Conservation (phyloP, 1,140 invertebrate genomes). For the Manduca sexta region DNA sequence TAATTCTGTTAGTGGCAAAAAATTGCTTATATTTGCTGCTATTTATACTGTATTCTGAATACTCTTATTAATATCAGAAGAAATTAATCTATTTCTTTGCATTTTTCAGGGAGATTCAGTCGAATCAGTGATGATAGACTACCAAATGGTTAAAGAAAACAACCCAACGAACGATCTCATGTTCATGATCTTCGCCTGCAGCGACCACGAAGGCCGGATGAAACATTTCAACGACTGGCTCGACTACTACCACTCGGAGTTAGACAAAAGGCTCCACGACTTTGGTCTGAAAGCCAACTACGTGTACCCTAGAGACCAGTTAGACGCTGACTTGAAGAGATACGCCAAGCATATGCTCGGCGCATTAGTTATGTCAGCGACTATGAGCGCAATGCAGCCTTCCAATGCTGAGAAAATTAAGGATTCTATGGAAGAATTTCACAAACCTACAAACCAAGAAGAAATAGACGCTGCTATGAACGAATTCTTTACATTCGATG, state of each 20-base stretch:
- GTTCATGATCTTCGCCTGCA: conserved; percentile 22
- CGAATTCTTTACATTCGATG: no score
- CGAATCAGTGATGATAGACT: conserved; percentile 1
- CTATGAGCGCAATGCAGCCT: no score
- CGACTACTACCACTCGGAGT: conserved; percentile 15
- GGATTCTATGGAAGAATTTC: no score
- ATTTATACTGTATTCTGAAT: no score
- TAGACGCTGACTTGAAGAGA: conserved; percentile 19
- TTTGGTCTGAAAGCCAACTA: conserved; percentile 11
- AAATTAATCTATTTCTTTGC: no score
- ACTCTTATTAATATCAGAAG: no score
- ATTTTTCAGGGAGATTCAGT: neutral
- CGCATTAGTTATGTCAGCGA: neutral
- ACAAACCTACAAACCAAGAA: no score
- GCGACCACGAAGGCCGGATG: conserved; percentile 13
- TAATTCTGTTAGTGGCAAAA: no score
- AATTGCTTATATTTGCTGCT: no score
- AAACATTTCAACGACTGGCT: conserved; percentile 21
- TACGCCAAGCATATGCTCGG: conserved; percentile 8
- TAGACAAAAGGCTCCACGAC: conserved; percentile 12
- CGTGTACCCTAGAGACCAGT: conserved; percentile 19
- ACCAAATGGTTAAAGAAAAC: neutral
- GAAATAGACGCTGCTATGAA: no score
- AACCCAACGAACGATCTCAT: conserved; percentile 16
- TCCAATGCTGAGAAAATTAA: no score